A percentile compares a stretch with the other conserved stretches of the same genome.
These are phyloP conservation scores for Cantharis rufa DNA, from an alignment of 2,888 invertebrate genomes.

Conservation along the genomic window DNA sequence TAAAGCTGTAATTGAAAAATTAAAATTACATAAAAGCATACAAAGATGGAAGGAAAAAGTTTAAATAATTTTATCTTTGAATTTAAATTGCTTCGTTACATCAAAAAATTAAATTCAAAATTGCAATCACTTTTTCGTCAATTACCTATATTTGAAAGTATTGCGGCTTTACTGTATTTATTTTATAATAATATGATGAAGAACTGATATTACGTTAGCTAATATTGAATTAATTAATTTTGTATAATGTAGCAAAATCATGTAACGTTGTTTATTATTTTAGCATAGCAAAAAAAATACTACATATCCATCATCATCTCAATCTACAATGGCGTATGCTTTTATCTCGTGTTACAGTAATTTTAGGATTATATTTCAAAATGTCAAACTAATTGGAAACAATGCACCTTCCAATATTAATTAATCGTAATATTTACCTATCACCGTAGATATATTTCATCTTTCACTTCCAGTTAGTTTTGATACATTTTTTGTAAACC, in stretches of 20 bases:
- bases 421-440: neutral
- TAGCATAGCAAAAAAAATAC: neutral
- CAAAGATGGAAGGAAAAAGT: no score
- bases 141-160: no score
- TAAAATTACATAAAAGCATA: no score
- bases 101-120: no score
- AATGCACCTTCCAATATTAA: neutral
- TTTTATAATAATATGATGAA: no score
- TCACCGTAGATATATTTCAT: neutral
- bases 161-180: no score
- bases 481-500: neutral
- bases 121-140: no score
- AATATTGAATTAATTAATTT: no score
- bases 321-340: neutral
- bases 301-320: neutral
- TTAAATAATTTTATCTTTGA: no score
- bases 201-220: no score
- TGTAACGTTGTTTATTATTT: neutral
- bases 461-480: neutral
- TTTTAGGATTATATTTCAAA: neutral
- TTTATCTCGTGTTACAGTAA: neutral
- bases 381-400: neutral
- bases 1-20: no score
- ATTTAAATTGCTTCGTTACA: no score
- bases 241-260: neutral